A percentile compares a stretch with the other conserved stretches of the same genome.
Conservation (phyloP, 2,888 invertebrate genomes). For the Ommatoiulus sabulosus region DNA sequence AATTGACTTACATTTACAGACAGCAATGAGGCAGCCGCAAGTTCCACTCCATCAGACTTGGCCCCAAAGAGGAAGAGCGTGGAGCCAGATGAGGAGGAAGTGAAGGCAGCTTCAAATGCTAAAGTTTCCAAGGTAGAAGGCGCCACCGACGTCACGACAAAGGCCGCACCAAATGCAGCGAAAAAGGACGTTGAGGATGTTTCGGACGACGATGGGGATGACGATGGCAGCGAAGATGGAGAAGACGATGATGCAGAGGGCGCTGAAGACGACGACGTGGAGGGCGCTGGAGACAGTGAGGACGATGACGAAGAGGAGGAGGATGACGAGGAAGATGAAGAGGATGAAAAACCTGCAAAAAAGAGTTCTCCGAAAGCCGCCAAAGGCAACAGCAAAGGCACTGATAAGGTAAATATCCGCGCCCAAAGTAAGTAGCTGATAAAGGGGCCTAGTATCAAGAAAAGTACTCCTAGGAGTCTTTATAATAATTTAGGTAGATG, state of each 20-base stretch:
- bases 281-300: background rate
- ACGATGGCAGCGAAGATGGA: background rate
- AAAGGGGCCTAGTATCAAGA: no score
- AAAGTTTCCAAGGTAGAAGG: background rate
- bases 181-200: background rate
- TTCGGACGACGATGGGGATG: background rate
- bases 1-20: background rate
- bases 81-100: constrained; percentile 1
- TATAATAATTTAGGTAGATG: no score
- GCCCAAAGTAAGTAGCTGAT: no score
- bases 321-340: background rate
- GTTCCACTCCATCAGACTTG: background rate
- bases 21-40: background rate
- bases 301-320: background rate
- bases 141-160: background rate
- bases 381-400: constrained; percentile 12
- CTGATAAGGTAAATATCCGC: background rate
- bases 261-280: background rate
- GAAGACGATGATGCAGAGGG: background rate
- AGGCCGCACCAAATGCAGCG: background rate
- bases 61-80: constrained; percentile 20
- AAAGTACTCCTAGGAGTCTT: no score
- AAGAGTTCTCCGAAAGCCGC: background rate
- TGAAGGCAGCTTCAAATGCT: background rate
- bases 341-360: background rate